phyloP scores from a whole-genome alignment of 2,113 vertebrate genomes.

The Galbula dea region DNA sequence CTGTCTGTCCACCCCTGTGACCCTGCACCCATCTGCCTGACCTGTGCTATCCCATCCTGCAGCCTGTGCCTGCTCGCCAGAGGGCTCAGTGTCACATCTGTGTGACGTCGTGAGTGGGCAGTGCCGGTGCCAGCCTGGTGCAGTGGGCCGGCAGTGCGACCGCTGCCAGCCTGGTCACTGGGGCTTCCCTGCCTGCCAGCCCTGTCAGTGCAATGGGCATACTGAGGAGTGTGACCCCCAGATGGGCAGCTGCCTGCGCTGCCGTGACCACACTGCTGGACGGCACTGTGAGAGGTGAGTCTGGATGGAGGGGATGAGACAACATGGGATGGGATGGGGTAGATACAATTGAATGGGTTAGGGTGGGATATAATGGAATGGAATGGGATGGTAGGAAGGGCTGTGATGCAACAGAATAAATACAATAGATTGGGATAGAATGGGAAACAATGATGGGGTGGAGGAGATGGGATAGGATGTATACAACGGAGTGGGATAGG shows the following conservation, averaged over 20 bases:
- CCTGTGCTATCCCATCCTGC: rapidly evolving
- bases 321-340: not conserved
- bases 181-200: slow-evolving; percentile 90
- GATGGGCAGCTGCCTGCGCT: slow-evolving; percentile 84
- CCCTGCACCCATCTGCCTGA: not conserved
- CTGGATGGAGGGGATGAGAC: not conserved
- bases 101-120: slow-evolving; percentile 79
- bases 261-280: slow-evolving; percentile 83
- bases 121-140: slow-evolving; percentile 75
- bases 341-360: not conserved
- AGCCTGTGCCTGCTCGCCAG: slow-evolving; percentile 81
- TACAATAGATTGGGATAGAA: no score
- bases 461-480: not conserved
- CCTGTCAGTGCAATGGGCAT: slow-evolving; percentile 88
- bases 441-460: no score
- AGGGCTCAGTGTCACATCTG: slow-evolving; percentile 75
- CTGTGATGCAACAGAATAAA: not conserved
- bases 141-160: slow-evolving; percentile 76
- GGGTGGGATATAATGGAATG: not conserved
- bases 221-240: slow-evolving; percentile 82
- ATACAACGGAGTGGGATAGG: not conserved
- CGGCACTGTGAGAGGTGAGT: slow-evolving; percentile 73
- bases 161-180: slow-evolving; percentile 88
- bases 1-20: not conserved
- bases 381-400: not conserved